Evolutionary conservation across 2,888 invertebrate genomes (phyloP).

Genomic region (Steromphala cineraria): DNA sequence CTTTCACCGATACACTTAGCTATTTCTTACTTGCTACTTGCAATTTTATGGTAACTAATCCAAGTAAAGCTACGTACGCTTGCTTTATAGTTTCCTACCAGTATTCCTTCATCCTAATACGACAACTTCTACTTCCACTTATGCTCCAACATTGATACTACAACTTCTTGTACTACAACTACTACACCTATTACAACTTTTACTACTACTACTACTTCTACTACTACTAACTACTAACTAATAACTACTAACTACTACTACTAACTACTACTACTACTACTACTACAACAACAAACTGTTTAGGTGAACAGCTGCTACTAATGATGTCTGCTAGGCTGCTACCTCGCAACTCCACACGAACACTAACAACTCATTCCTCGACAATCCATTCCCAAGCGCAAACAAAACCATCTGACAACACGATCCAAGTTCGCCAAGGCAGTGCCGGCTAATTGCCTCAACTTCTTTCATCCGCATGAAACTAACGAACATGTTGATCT

Average conservation of each 20-base stretch:
- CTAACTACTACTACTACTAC: not conserved
- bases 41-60: too few species aligned
- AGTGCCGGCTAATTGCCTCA: too few species aligned
- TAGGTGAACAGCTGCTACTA: not conserved
- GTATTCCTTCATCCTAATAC: too few species aligned
- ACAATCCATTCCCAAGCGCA: not conserved
- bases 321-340: not conserved
- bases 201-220: not conserved
- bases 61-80: too few species aligned
- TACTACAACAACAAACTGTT: not conserved
- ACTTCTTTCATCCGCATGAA: too few species aligned
- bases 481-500: too few species aligned
- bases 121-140: not conserved
- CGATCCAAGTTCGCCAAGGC: too few species aligned
- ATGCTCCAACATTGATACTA: not conserved
- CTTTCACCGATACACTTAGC: too few species aligned
- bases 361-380: not conserved
- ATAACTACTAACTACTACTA: not conserved
- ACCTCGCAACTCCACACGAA: not conserved
- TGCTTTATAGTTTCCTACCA: too few species aligned
- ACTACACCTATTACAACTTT: not conserved
- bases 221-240: not conserved
- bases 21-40: too few species aligned
- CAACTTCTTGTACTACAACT: not conserved
- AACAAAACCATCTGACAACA: too few species aligned